These are phyloP conservation scores for Trissoscelio sp. DNA, from an alignment of 2,888 invertebrate genomes.

Conservation along the genomic window DNA sequence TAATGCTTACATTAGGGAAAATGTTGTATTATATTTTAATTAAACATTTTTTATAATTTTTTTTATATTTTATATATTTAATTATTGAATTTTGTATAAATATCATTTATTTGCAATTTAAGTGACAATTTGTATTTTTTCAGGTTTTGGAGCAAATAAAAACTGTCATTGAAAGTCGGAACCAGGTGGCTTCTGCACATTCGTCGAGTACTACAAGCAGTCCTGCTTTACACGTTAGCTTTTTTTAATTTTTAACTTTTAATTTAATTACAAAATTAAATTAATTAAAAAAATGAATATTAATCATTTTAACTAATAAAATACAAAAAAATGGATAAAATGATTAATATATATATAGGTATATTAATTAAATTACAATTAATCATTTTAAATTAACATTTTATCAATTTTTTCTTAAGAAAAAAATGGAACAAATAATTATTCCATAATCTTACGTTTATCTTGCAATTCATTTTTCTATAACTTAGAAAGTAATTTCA, in stretches of 20 bases:
- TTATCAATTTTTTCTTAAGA: not conserved
- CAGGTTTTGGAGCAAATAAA: conserved; percentile 83
- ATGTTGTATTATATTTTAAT: too few species aligned
- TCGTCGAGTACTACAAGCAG: conserved; percentile 74
- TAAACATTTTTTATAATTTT: too few species aligned
- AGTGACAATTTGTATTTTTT: too few species aligned
- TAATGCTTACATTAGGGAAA: too few species aligned
- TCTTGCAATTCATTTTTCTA: conserved; percentile 12
- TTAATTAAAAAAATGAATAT: too few species aligned
- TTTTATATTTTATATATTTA: too few species aligned
- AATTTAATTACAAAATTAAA: not conserved
- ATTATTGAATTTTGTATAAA: too few species aligned
- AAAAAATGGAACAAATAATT: conserved; percentile 1
- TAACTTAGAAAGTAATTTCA: conserved; percentile 20
- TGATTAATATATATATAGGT: too few species aligned
- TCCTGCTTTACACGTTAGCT: conserved; percentile 77
- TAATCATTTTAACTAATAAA: not conserved
- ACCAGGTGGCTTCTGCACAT: conserved; percentile 78
- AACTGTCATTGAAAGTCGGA: conserved; percentile 82
- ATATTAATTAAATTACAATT: too few species aligned
- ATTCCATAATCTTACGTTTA: not conserved
- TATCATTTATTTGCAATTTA: too few species aligned
- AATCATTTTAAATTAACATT: not conserved
- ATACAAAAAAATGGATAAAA: too few species aligned
- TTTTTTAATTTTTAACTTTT: conserved; percentile 5